Base-by-base conservation (phyloP, 2,888 invertebrate genomes). In the Capitulum mitella region DNA sequence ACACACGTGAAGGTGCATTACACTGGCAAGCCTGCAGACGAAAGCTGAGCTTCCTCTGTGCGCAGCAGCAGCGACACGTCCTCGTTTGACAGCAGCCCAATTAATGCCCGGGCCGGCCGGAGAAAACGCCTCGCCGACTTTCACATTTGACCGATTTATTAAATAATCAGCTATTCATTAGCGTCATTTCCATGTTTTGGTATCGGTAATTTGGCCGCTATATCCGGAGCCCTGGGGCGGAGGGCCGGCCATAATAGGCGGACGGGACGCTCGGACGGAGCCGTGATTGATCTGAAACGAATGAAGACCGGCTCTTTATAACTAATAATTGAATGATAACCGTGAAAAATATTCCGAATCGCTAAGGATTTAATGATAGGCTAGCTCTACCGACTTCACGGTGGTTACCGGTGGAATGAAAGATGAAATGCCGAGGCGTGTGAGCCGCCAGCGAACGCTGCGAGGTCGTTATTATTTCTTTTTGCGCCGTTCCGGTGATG, bases 161-260 rank as follows among this genome's bases (percentile, higher is more conserved):
- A 77, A 77, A 77, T 58, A 54, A 77, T 77, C 77, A 16, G 34
- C 40, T 40, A 77, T 58, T 77, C 77, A 58, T 54, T 58, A 77
- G 58, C 51, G 26, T 54, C 37, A 54, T 77, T 40, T 51, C 6
- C 37, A 37, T 77, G 37, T 77, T 54, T 77, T 77, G n/a, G 46
- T 54, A 5, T 32, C 3, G 76, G 22, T 58, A 58, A 74, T 76
- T 48, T 51, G 54, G 51, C 16, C 37, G 64, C 16, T 78, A 46
- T 43, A 74, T 78, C 78, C 54, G 34, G 76, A 51, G n/a, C 61
- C 78, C 10, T 0, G 51, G 48, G 48, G 8, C 32, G 32, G 32
- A 10, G n/a, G 61, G 32, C 61, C 8, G 70, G 37, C 16, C 22
- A 22, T n/a, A 26, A 70, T 26, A 26, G 32, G 37, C 16, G 5